Evolutionary conservation across 2,888 invertebrate species (phyloP).

Genomic region (Tinea semifulvella): DNA sequence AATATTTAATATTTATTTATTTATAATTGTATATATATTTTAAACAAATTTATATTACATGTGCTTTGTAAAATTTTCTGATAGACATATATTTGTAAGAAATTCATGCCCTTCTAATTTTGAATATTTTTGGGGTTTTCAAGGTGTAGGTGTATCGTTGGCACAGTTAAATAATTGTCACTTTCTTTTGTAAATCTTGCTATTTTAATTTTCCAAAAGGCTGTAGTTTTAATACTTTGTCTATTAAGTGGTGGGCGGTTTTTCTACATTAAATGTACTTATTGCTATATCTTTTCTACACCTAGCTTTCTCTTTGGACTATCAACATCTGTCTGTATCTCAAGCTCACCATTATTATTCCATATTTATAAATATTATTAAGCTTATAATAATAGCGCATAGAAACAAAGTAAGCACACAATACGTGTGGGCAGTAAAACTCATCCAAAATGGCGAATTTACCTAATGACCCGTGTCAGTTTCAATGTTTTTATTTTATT

Average conservation of each 20-base stretch:
- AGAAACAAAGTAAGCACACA: too few relatives aligned
- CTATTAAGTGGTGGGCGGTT: not conserved
- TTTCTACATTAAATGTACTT: not conserved
- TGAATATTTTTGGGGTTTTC: not conserved
- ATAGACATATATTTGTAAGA: not conserved
- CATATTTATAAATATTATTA: not conserved
- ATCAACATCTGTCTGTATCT: not conserved
- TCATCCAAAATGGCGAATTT: too few relatives aligned
- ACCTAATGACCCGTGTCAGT: too few relatives aligned
- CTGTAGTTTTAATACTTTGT: not conserved
- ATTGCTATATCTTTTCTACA: not conserved
- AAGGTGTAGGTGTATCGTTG: constrained; percentile 1
- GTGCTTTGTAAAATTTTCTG: not conserved
- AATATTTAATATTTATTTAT: not conserved
- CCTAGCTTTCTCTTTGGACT: not conserved
- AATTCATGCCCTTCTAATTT: constrained; percentile 3
- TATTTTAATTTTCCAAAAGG: not conserved
- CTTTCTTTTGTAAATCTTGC: not conserved
- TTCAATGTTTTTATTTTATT: too few relatives aligned
- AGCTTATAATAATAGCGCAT: too few relatives aligned
- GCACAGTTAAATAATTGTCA: not conserved
- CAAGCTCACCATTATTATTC: not conserved
- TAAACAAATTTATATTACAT: too few relatives aligned
- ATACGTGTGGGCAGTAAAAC: too few relatives aligned
- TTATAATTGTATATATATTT: too few relatives aligned